Conservation (phyloP, 2,888 invertebrate genomes). For the Polyploca ridens region DNA sequence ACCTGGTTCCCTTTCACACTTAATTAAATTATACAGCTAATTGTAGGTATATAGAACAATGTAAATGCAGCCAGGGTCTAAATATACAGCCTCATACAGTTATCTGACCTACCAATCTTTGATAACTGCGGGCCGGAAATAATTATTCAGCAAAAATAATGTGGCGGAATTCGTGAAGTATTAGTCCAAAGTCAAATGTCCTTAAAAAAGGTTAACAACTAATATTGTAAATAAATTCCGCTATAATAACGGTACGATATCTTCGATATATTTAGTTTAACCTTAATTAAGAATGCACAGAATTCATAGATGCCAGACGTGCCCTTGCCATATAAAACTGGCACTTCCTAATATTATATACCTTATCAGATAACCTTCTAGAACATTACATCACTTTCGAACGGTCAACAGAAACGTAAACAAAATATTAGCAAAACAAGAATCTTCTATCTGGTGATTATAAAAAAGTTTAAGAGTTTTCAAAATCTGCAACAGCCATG, state of each 20-base stretch:
- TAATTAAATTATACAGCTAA: neutral
- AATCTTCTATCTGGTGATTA: neutral
- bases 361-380: neutral
- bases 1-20: neutral
- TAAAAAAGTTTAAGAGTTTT: no score
- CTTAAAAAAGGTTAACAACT: neutral
- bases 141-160: neutral
- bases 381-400: neutral
- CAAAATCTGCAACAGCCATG: no score
- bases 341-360: neutral
- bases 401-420: neutral
- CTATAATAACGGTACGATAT: neutral
- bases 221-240: neutral
- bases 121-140: no score
- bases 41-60: neutral
- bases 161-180: neutral
- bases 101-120: no score
- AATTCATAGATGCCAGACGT: neutral
- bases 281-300: neutral
- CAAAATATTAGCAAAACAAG: neutral
- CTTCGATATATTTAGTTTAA: neutral
- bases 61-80: neutral
- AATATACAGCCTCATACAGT: no score
- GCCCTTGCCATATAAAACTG: neutral
- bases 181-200: neutral